Evolutionary conservation across 1,140 invertebrate species (phyloP), one percentile per base, ranked within the genome.

Genomic region (Macrostomum lignano): DNA sequence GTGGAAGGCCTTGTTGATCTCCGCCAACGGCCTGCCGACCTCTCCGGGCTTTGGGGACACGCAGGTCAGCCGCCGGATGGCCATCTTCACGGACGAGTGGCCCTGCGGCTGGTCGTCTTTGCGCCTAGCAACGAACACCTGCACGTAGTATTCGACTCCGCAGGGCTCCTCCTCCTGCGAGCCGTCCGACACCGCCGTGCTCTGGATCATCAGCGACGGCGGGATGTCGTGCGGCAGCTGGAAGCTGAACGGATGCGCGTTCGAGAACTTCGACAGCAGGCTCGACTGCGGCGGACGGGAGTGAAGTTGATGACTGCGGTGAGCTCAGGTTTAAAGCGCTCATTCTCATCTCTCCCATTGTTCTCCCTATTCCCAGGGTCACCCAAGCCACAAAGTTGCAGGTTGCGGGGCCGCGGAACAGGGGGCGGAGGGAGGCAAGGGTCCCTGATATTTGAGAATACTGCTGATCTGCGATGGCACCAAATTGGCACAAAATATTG

Each of bases 1-100:
- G 3, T 75, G 76, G 51, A 81, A 81, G 38, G 74, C 74, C 57
- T 81, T 82, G 60, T 70, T 75, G 10, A 79, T 72, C 36, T 77
- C 53, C 55, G 72, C 76, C 2, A 75, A 75, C 40, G 78, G 65
- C 41, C 65, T 17, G 61, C 61, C 1, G 15, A 7, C 19, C n/a
- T n/a, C n/a, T n/a, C n/a, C n/a, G 64, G 48, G 35, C 65, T 6
- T 67, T 65, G 14, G 23, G 26, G 68, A 68, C 25, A 72, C 70
- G 45, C 68, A 73, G 63, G 79, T 75, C 36, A 79, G 67, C 51
- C 77, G 77, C 14, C 74, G 62, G 38, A 81, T 71, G 3, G 67
- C 70, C 56, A 82, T 55, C 6, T 66, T 62, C 2, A 79, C 68
- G 4, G 71, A 72, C 39, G 74, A 78, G 33, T 47, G 63, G 35